Evolutionary conservation across 2,113 vertebrate species (phyloP).

Genomic region (Struthio camelus): DNA sequence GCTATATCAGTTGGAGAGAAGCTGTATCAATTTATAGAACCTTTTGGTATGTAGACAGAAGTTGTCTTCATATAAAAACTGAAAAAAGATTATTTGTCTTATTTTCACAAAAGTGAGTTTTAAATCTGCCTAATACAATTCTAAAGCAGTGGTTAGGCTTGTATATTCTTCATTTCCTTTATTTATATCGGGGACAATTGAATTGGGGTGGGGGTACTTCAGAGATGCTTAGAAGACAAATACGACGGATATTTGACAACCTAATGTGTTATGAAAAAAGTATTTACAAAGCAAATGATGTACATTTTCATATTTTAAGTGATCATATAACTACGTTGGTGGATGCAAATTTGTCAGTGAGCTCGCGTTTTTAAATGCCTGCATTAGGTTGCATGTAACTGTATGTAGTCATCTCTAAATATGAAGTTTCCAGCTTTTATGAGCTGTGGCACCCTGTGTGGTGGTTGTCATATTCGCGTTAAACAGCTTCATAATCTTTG

Average conservation of each 20-base stretch:
- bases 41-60: constrained; percentile 87
- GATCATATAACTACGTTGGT: not conserved
- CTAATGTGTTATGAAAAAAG: not conserved
- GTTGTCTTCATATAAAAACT: not conserved
- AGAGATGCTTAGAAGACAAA: not conserved
- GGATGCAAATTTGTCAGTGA: not conserved
- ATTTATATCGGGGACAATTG: not conserved
- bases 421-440: not conserved
- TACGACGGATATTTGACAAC: not conserved
- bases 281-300: not conserved
- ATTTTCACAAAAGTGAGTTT: not conserved
- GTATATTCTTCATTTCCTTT: too few species aligned
- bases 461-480: not conserved
- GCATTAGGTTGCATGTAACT: not conserved
- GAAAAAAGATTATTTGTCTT: not conserved
- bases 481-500: not conserved
- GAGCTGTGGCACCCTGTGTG: not conserved
- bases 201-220: not conserved
- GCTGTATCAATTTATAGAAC: constrained; percentile 97
- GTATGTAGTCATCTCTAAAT: not conserved
- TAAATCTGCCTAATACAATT: not conserved
- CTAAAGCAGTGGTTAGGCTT: not conserved
- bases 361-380: not conserved
- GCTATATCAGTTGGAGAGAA: constrained; percentile 94
- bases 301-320: not conserved